Percentiles rank a stretch among this genome's conserved stretches.
These are phyloP conservation scores for Vulpes vulpes DNA, from an alignment of 2,113 vertebrate genomes.

Conservation along the genomic window DNA sequence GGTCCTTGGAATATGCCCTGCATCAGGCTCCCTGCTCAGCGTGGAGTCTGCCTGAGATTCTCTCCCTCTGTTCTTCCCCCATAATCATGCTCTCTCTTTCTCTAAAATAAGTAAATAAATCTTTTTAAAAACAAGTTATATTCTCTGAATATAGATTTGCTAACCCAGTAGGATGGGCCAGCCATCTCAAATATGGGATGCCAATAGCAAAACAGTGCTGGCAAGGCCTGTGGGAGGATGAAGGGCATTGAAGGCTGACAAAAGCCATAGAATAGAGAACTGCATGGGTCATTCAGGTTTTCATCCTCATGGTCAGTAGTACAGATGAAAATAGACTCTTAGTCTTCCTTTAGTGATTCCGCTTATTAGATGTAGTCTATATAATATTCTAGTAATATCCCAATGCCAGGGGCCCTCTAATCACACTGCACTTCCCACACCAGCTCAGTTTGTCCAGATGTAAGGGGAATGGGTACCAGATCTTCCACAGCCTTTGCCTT, in stretches of 20 bases:
- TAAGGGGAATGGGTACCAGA: neutral
- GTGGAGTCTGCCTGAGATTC: neutral
- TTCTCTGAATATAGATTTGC: neutral
- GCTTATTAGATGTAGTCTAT: neutral
- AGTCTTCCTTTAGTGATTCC: neutral
- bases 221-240: neutral
- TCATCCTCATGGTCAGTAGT: neutral
- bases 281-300: neutral
- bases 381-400: neutral
- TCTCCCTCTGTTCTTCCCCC: neutral
- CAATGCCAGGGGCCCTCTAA: neutral
- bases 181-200: neutral
- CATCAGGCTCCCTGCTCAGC: neutral
- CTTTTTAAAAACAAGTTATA: neutral
- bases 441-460: neutral
- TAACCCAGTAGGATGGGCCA: neutral
- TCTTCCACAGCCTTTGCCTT: neutral
- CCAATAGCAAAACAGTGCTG: neutral
- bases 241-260: neutral
- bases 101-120: neutral
- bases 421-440: neutral
- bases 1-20: neutral
- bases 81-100: neutral
- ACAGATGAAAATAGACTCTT: neutral
- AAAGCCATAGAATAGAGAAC: neutral